Evolutionary conservation across 1,140 invertebrate genomes (phyloP).

Genomic region (Drosophila ohnishii): DNA sequence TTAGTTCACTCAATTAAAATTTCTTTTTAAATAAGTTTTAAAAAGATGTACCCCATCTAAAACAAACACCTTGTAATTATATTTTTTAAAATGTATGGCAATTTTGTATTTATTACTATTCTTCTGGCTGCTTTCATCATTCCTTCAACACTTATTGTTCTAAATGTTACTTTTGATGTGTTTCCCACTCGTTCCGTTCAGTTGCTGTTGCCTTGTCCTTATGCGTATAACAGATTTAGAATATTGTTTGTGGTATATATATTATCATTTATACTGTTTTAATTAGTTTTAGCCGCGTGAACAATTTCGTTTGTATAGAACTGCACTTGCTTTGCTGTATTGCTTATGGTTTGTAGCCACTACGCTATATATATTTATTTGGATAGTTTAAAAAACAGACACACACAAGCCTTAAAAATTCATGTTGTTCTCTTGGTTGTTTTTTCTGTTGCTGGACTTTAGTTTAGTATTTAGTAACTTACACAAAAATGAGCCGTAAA

Average conservation of each 20-base stretch:
- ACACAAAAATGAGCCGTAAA: slow-evolving; percentile 65
- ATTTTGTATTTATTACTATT: slow-evolving; percentile 52
- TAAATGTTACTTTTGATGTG: slow-evolving; percentile 59
- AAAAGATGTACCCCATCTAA: not conserved
- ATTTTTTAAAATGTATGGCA: slow-evolving; percentile 62
- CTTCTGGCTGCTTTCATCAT: slow-evolving; percentile 48
- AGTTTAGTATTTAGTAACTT: slow-evolving; percentile 37
- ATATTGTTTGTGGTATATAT: slow-evolving; percentile 29
- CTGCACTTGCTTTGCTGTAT: slow-evolving; percentile 51
- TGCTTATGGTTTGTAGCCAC: slow-evolving; percentile 40
- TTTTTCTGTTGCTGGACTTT: slow-evolving; percentile 42
- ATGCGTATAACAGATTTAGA: slow-evolving; percentile 63
- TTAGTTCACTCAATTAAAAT: not conserved
- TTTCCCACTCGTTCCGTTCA: slow-evolving; percentile 12
- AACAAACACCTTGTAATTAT: slow-evolving; percentile 19
- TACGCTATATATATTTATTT: slow-evolving; percentile 34
- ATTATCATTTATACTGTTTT: slow-evolving; percentile 23
- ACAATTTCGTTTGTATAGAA: slow-evolving; percentile 38
- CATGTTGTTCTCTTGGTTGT: slow-evolving; percentile 13
- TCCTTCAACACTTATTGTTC: slow-evolving; percentile 76
- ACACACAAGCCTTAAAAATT: slow-evolving; percentile 42
- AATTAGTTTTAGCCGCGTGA: slow-evolving; percentile 42
- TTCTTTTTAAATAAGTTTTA: not conserved
- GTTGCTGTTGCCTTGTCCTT: slow-evolving; percentile 17
- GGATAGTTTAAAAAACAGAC: slow-evolving; percentile 41